Evolutionary conservation across 2,888 invertebrate genomes (phyloP).

Genomic region (Agonopterix alstromeriana): DNA sequence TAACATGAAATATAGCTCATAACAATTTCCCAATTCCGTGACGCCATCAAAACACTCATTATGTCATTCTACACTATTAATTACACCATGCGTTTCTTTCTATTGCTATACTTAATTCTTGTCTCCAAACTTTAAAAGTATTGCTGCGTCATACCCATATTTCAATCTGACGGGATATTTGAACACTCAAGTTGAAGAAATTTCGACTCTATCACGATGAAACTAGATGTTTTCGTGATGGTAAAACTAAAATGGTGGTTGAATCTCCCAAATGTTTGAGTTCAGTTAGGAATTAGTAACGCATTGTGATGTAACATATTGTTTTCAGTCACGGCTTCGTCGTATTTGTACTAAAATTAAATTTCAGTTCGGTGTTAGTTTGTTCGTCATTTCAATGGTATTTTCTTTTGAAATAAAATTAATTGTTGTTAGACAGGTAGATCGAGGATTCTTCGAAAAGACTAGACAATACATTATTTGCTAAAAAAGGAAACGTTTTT

Average conservation of each 20-base stretch:
- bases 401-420: too few relatives aligned
- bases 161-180: constrained; percentile 26
- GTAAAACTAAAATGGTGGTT: constrained; percentile 13
- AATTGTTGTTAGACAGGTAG: not conserved
- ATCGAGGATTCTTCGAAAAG: too few relatives aligned
- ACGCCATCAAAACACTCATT: constrained; percentile 38
- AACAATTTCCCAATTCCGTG: too few relatives aligned
- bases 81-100: constrained; percentile 25
- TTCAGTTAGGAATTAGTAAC: constrained; percentile 52
- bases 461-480: too few relatives aligned
- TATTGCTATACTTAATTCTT: constrained; percentile 48
- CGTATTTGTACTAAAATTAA: constrained; percentile 2
- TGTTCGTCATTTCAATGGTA: too few relatives aligned
- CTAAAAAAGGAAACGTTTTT: too few relatives aligned
- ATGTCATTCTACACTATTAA: constrained; percentile 62
- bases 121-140: constrained; percentile 51
- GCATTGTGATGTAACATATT: constrained; percentile 49
- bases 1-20: constrained; percentile 4
- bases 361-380: not conserved
- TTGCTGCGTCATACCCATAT: constrained; percentile 41
- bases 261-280: constrained; percentile 44
- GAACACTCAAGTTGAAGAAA: not conserved
- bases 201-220: constrained; percentile 2
- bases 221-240: not conserved
- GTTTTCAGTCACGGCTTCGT: constrained; percentile 24